These are phyloP conservation scores for Bostrychus sinensis DNA, from an alignment of 2,113 vertebrate genomes.

Conservation along the genomic window DNA sequence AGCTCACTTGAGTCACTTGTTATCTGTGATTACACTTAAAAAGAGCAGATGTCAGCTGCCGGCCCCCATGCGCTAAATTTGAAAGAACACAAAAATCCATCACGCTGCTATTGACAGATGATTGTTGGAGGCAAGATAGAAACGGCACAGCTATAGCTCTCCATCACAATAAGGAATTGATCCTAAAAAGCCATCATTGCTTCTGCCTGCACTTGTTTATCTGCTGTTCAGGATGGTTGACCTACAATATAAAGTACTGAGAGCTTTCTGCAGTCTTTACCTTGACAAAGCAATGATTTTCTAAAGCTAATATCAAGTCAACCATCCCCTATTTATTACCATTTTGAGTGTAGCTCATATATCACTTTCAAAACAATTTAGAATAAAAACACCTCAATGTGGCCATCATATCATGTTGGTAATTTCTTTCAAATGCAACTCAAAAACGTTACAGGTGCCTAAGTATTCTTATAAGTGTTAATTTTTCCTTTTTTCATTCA, in stretches of 20 bases:
- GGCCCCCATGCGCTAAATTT: background rate
- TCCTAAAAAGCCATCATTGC: conserved; percentile 36
- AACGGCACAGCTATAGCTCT: background rate
- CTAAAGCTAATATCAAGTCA: background rate
- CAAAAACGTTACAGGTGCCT: no score
- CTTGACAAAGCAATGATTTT: background rate
- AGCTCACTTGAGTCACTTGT: conserved; percentile 3
- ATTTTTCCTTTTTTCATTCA: no score
- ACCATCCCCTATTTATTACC: no score
- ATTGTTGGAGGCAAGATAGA: conserved; percentile 36
- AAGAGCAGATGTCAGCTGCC: background rate
- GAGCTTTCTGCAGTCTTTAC: background rate
- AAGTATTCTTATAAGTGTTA: no score
- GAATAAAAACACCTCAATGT: no score
- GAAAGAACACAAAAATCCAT: conserved; percentile 36
- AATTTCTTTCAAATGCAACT: no score
- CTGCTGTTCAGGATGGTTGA: conserved; percentile 37
- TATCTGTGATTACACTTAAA: conserved; percentile 34
- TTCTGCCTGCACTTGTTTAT: conserved; percentile 20
- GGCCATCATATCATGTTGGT: no score
- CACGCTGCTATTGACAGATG: conserved; percentile 34
- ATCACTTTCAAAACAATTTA: no score
- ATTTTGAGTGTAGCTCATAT: no score
- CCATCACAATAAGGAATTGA: conserved; percentile 56
- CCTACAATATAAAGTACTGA: conserved; percentile 13